These are phyloP conservation scores for Tadarida brasiliensis DNA, from an alignment of 2,797 vertebrate species.

Conservation along the genomic window DNA sequence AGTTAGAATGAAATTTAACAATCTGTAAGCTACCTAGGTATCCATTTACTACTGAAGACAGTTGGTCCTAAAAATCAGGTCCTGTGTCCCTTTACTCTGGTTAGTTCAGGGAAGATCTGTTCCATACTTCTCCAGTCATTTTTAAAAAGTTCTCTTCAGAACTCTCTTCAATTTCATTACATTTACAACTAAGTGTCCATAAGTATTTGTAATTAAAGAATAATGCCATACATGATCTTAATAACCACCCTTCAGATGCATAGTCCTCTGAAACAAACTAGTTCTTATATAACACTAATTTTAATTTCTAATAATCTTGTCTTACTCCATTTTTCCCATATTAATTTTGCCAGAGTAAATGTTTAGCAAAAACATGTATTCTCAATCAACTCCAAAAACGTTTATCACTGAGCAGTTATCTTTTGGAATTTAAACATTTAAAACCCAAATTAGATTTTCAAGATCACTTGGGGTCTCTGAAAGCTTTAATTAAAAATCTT, in stretches of 20 bases:
- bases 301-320: conserved; percentile 37
- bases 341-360: conserved; percentile 32
- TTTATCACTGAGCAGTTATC: conserved; percentile 23
- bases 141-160: background rate
- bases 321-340: background rate
- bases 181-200: background rate
- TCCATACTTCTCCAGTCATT: background rate
- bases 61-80: background rate
- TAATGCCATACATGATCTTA: background rate
- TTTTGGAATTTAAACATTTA: conserved; percentile 60
- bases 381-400: conserved; percentile 48
- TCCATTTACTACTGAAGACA: background rate
- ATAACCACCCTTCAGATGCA: background rate
- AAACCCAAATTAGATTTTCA: conserved; percentile 56
- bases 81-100: background rate
- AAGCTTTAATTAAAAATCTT: conserved; percentile 40
- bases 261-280: conserved; percentile 20
- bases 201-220: background rate
- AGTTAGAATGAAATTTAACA: conserved; percentile 17
- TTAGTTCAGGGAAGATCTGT: background rate
- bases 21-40: background rate
- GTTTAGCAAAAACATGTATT: conserved; percentile 40
- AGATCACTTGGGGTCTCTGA: conserved; percentile 17
- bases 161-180: background rate
- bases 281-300: conserved; percentile 12